These are phyloP conservation scores for Zaprionus capensis DNA, from an alignment of 1,140 invertebrate species.

Conservation along the genomic window DNA sequence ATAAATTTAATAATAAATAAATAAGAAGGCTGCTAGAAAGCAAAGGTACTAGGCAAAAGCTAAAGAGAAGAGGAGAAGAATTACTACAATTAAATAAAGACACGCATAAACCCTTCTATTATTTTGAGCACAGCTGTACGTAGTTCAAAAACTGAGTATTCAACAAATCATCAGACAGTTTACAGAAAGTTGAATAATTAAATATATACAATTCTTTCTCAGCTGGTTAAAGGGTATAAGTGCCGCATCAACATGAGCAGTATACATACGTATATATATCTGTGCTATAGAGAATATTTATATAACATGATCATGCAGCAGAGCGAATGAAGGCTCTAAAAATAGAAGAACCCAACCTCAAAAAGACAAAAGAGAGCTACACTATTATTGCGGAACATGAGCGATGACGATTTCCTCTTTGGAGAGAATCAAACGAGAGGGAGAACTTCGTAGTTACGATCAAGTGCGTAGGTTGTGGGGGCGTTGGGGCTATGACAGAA, in stretches of 20 bases:
- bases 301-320: background rate
- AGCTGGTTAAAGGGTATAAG: background rate
- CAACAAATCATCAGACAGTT: too few species aligned
- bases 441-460: slow-evolving; percentile 11
- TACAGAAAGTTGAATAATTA: too few species aligned
- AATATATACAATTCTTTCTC: background rate
- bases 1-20: too few species aligned
- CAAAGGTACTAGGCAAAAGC: too few species aligned
- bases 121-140: too few species aligned
- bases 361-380: background rate
- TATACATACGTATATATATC: background rate
- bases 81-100: too few species aligned
- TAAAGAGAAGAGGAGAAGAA: too few species aligned
- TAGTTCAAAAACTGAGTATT: too few species aligned
- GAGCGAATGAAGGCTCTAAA: background rate
- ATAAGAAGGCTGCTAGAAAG: too few species aligned
- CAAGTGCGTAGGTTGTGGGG: slow-evolving; percentile 5
- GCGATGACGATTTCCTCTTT: background rate
- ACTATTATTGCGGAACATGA: background rate
- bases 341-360: slow-evolving; percentile 1
- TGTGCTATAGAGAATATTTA: background rate
- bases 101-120: too few species aligned
- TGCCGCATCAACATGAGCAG: background rate
- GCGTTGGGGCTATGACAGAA: background rate
- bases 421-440: background rate